Evolutionary conservation across 2,888 invertebrate species (phyloP).

Genomic region (Ecliptopera silaceata): DNA sequence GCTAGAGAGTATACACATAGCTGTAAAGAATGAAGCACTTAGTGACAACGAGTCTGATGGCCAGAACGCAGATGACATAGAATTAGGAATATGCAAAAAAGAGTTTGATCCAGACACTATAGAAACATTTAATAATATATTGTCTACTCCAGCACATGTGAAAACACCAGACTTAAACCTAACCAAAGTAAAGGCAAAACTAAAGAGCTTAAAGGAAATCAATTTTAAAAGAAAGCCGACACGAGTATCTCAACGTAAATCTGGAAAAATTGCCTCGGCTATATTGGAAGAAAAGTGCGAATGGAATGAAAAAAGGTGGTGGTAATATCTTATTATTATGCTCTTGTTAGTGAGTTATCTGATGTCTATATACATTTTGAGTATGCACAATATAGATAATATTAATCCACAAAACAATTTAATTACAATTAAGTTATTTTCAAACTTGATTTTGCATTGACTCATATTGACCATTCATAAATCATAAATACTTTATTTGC

Average conservation of each 20-base stretch:
- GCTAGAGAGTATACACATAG: slow-evolving; percentile 51
- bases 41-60: slow-evolving; percentile 35
- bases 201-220: slow-evolving; percentile 27
- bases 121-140: slow-evolving; percentile 38
- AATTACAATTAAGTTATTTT: no score
- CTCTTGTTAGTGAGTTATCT: no score
- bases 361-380: no score
- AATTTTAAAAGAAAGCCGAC: slow-evolving; percentile 34
- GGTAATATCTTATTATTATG: slow-evolving; percentile 53
- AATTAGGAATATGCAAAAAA: slow-evolving; percentile 48
- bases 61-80: slow-evolving; percentile 27
- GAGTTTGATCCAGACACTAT: slow-evolving; percentile 39
- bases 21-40: slow-evolving; percentile 54
- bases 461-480: no score
- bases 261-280: slow-evolving; percentile 64
- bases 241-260: slow-evolving; percentile 33
- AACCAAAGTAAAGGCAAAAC: slow-evolving; percentile 33
- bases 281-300: slow-evolving; percentile 69
- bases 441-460: no score
- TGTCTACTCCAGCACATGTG: slow-evolving; percentile 32
- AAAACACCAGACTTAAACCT: slow-evolving; percentile 34
- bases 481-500: no score
- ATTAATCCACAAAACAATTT: no score
- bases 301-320: slow-evolving; percentile 73
- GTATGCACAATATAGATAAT: no score